Evolutionary conservation across 2,797 vertebrate species (phyloP), one percentile per base, ranked within the genome.

Genomic region (Vultur gryphus): DNA sequence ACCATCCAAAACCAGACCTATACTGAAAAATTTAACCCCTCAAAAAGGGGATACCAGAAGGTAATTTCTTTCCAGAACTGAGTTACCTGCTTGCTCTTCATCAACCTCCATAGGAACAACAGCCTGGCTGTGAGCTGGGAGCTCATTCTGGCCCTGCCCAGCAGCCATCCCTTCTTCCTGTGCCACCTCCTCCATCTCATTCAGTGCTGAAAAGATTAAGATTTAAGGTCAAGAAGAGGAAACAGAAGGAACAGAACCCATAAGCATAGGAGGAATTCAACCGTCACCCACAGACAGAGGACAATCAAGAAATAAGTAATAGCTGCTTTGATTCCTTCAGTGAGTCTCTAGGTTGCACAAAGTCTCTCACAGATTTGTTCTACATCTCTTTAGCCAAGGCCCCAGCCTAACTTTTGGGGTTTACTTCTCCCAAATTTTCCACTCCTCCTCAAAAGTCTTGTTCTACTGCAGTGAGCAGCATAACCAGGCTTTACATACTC

Each of bases 41-140:
- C 21, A 57, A 46, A 52, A 88, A 72, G 17, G 26, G 49, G n/a
- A 82, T 25, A n/a, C 6, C 52, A 65, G 46, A 61, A 87, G 35
- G 16, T 17, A 52, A 33, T 69, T 93, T 54, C 39, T 13, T 84
- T 59, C 39, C 48, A 51, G 69, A 77, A 19, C 16, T 46, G 46
- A 94, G 69, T 97, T 97, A 99, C 99, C 99, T 99, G 99, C 99
- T 99, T 99, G 99, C 69, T 99, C 99, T 96, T 99, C 99, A n/a
- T 99, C 99, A 15, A 97, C 96, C 66, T 98, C 98, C 93, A 98
- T 97, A 37, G 98, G 98, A 91, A 98, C 93, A 46, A 97, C 79
- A 33, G 98, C 97, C 87, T 98, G 97, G 89, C 97, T 98, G 25
- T 96, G 97, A 57, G 98, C 98, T 5, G 98, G 82, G 19, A 94